These are phyloP conservation scores for Diachasmimorpha longicaudata DNA, from an alignment of 1,140 invertebrate species.

Conservation along the genomic window DNA sequence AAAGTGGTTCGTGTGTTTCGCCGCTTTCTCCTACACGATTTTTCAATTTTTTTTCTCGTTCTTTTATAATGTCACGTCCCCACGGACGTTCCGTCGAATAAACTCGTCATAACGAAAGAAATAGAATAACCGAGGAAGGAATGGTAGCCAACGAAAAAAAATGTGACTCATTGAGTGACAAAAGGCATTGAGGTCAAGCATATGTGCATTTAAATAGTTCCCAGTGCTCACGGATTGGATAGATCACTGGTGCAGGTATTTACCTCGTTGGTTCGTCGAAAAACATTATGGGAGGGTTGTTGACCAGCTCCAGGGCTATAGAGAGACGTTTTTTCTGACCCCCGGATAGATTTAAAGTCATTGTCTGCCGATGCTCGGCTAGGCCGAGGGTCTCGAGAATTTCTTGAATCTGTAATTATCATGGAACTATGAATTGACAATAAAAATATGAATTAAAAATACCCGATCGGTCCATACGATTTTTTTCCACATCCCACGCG, in stretches of 20 bases:
- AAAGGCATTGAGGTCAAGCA: too few relatives aligned
- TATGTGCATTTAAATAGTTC: too few relatives aligned
- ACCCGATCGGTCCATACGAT: too few relatives aligned
- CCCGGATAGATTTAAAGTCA: constrained; percentile 89
- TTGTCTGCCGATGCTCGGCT: constrained; percentile 83
- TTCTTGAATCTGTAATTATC: constrained; percentile 77
- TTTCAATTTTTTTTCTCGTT: background rate
- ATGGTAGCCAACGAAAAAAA: background rate
- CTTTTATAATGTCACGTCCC: background rate
- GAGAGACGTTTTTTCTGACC: constrained; percentile 96
- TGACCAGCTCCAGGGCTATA: constrained; percentile 94
- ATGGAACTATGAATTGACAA: background rate
- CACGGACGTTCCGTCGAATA: too few relatives aligned
- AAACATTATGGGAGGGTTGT: constrained; percentile 97
- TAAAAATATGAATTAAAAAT: background rate
- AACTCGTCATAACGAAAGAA: background rate
- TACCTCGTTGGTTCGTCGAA: constrained; percentile 95
- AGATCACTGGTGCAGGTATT: constrained; percentile 17
- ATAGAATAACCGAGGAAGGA: background rate
- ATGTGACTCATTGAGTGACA: too few relatives aligned
- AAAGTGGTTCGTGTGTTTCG: background rate
- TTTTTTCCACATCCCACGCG: too few relatives aligned
- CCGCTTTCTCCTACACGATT: background rate
- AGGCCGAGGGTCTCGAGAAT: constrained; percentile 90
- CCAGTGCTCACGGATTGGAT: background rate